These are phyloP conservation scores for Hypanus sabinus DNA, from an alignment of 2,113 vertebrate genomes.

Conservation along the genomic window DNA sequence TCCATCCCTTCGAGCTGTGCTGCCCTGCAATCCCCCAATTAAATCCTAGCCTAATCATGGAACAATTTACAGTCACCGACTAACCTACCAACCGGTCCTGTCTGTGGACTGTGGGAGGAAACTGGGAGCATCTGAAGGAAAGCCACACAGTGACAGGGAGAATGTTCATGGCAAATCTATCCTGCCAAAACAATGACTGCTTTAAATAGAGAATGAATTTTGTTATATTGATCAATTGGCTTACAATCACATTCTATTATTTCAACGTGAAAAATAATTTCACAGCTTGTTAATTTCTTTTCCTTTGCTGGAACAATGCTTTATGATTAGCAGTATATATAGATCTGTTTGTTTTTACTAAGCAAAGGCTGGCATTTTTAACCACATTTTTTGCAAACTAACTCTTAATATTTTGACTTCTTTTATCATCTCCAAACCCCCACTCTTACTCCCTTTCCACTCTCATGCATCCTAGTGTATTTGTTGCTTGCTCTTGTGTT, in stretches of 20 bases:
- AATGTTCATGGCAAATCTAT: not conserved
- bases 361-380: not conserved
- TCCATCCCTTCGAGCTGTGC: too few relatives aligned
- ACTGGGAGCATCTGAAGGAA: too few relatives aligned
- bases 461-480: not conserved
- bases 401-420: not conserved
- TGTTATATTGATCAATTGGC: conserved; percentile 21
- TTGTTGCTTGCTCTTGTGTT: not conserved
- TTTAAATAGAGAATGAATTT: not conserved
- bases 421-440: not conserved
- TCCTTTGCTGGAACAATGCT: not conserved
- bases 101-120: too few relatives aligned
- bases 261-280: not conserved
- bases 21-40: too few relatives aligned
- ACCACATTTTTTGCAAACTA: not conserved
- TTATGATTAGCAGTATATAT: conserved; percentile 11
- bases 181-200: not conserved
- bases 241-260: not conserved
- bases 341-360: not conserved
- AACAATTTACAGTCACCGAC: too few relatives aligned
- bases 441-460: not conserved
- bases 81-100: too few relatives aligned
- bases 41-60: too few relatives aligned
- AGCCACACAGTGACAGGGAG: too few relatives aligned
- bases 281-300: not conserved